Evolutionary conservation across 1,140 invertebrate genomes (phyloP).

Genomic region (Liolophura sinensis): DNA sequence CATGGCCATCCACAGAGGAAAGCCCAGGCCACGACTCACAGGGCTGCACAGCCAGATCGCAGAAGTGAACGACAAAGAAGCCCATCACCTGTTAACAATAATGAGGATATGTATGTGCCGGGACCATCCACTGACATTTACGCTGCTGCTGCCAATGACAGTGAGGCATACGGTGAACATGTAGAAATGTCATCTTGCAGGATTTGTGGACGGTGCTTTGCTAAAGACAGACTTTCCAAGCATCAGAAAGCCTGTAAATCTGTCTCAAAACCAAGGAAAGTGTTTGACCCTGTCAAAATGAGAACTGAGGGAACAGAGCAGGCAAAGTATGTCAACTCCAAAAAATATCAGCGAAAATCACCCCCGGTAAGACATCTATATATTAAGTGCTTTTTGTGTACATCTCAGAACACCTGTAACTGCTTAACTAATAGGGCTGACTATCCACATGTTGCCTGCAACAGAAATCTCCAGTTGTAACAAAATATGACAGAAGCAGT

Average conservation of each 20-base stretch:
- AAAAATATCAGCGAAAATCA: constrained; percentile 17
- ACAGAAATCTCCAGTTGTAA: too few species aligned
- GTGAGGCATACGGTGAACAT: constrained; percentile 20
- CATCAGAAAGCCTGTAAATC: constrained; percentile 69
- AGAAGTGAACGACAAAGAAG: too few species aligned
- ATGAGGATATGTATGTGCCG: constrained; percentile 10
- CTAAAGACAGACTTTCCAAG: constrained; percentile 74
- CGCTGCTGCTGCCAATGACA: constrained; percentile 23
- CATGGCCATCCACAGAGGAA: constrained; percentile 5
- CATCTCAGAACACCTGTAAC: too few species aligned
- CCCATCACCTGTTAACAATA: constrained; percentile 9
- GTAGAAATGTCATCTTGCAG: constrained; percentile 41
- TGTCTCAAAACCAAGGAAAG: constrained; percentile 69
- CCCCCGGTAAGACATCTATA: too few species aligned
- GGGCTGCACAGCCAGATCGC: too few species aligned
- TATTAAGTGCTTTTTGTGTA: too few species aligned
- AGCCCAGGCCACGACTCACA: constrained; percentile 5
- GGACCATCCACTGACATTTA: constrained; percentile 23
- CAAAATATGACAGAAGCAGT: too few species aligned
- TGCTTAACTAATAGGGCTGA: too few species aligned
- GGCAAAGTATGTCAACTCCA: constrained; percentile 70
- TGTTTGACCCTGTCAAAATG: constrained; percentile 83
- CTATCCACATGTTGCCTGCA: too few species aligned
- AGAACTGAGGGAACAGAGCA: constrained; percentile 85
- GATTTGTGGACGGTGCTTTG: constrained; percentile 68